A percentile compares a stretch with the other conserved stretches of the same genome.
Evolutionary conservation across 2,797 vertebrate genomes (phyloP).

Genomic region (Lepus townsendii): DNA sequence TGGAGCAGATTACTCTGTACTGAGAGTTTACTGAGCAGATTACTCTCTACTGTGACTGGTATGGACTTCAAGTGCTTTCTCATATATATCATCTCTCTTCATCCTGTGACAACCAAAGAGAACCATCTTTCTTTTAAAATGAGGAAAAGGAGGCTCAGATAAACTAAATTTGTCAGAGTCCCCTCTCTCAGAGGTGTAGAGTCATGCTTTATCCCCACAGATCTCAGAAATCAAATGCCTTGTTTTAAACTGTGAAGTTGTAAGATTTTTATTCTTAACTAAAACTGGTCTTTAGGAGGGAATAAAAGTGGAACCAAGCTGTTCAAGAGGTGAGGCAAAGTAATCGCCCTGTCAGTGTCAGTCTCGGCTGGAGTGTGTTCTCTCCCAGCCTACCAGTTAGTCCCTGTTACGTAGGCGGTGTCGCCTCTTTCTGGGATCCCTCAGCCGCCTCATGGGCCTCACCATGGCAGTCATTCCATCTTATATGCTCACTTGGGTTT

Average conservation of each 20-base stretch:
- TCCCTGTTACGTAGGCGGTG: background rate
- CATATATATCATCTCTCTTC: background rate
- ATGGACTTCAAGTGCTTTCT: background rate
- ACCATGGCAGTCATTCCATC: background rate
- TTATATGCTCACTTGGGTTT: background rate
- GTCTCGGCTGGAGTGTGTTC: background rate
- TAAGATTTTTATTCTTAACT: background rate
- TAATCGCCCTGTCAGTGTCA: background rate
- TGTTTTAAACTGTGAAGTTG: conserved; percentile 4
- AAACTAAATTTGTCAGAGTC: background rate
- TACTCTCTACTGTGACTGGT: background rate
- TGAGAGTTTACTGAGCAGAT: too few species aligned
- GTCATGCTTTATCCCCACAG: background rate
- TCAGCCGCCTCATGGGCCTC: background rate
- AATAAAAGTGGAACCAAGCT: background rate
- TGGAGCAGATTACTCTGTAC: background rate
- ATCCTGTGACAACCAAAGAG: background rate
- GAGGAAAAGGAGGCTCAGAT: background rate
- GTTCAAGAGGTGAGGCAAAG: background rate
- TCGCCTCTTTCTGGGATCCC: background rate
- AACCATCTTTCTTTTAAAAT: background rate
- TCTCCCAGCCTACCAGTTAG: background rate
- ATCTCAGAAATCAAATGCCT: conserved; percentile 22
- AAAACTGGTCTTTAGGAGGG: background rate
- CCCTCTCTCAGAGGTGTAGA: background rate